Conservation (phyloP, 2,113 vertebrate species). For the Empidonax alnorum region DNA sequence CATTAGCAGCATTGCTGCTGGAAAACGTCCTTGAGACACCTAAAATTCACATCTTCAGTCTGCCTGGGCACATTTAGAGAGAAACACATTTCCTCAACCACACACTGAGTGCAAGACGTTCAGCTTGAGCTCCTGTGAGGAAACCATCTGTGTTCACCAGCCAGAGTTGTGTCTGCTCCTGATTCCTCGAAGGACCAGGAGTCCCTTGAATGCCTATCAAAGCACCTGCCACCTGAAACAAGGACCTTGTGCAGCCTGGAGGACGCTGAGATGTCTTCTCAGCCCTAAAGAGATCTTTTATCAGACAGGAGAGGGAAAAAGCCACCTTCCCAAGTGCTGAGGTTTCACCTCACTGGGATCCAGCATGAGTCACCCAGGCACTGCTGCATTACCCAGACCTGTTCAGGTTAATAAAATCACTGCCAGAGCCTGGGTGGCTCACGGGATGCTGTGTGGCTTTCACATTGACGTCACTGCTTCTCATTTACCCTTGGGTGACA, state of each 20-base stretch:
- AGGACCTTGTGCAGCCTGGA: not conserved
- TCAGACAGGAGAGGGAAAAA: not conserved
- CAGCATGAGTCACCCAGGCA: not conserved
- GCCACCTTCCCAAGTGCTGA: not conserved
- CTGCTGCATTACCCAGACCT: not conserved
- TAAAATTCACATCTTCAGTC: constrained; percentile 1
- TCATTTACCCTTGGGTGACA: constrained; percentile 15
- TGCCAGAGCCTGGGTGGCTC: not conserved
- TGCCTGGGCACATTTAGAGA: not conserved
- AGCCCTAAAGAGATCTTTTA: not conserved
- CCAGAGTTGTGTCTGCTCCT: not conserved
- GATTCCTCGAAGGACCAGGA: not conserved
- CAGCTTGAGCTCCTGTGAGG: not conserved
- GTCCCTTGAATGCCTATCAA: not conserved
- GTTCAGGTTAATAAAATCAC: constrained; percentile 32
- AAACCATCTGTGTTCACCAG: not conserved
- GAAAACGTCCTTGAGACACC: not conserved
- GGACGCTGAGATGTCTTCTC: not conserved
- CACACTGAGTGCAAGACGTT: rapidly evolving
- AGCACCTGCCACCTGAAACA: not conserved
- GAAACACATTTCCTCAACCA: not conserved
- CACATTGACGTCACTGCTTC: constrained; percentile 29
- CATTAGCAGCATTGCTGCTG: not conserved
- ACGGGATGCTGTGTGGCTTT: not conserved
- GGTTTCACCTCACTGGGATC: not conserved